Evolutionary conservation across 2,797 vertebrate genomes (phyloP).

Genomic region (Enteromius fasciolatus): DNA sequence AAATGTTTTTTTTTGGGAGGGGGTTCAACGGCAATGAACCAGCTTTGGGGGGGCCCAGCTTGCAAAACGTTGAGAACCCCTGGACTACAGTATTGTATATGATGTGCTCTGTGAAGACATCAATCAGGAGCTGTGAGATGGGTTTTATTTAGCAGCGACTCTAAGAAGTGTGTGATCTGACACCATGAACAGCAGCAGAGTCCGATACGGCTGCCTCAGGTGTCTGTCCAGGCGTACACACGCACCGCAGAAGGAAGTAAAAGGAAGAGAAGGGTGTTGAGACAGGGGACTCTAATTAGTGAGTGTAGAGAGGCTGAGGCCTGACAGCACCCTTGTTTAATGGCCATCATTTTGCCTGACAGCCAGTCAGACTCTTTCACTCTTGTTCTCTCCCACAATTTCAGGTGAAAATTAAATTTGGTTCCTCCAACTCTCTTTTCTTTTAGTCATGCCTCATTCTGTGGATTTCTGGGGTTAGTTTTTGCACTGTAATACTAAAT

Average conservation of each 20-base stretch:
- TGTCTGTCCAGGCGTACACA: slow-evolving; percentile 24
- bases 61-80: too few relatives aligned
- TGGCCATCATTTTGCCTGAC: slow-evolving; percentile 69
- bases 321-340: slow-evolving; percentile 73
- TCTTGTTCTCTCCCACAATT: slow-evolving; percentile 39
- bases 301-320: slow-evolving; percentile 45
- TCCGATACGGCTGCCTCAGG: slow-evolving; percentile 11
- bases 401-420: slow-evolving; percentile 29
- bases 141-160: slow-evolving; percentile 15
- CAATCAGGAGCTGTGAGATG: not conserved
- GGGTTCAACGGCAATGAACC: too few relatives aligned
- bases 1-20: too few relatives aligned
- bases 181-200: slow-evolving; percentile 15
- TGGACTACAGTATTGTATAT: slow-evolving; percentile 1
- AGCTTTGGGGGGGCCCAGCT: too few relatives aligned
- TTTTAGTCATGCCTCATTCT: not conserved
- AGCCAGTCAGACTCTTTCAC: slow-evolving; percentile 62
- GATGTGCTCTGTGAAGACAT: not conserved
- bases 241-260: slow-evolving; percentile 11
- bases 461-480: not conserved
- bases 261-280: slow-evolving; percentile 44
- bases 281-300: slow-evolving; percentile 63
- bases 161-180: not conserved
- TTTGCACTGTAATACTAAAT: not conserved
- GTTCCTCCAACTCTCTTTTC: slow-evolving; percentile 5